Evolutionary conservation across 1,140 invertebrate species (phyloP).

Genomic region (Diorhabda sublineata): DNA sequence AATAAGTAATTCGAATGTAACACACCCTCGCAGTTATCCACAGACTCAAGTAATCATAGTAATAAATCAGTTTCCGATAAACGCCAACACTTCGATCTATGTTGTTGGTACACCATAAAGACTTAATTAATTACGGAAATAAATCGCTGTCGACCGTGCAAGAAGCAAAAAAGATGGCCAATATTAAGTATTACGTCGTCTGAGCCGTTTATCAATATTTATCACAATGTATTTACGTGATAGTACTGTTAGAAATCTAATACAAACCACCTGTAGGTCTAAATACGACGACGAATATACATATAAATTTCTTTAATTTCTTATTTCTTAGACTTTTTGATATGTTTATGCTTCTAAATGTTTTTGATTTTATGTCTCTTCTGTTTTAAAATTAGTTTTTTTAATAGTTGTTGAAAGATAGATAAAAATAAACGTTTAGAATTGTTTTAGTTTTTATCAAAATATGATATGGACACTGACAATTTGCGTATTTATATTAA

Average conservation of each 20-base stretch:
- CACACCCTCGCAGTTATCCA: background rate
- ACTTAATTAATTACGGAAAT: slow-evolving; percentile 27
- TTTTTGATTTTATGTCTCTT: too few species aligned
- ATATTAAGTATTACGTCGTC: slow-evolving; percentile 10
- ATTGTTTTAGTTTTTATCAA: too few species aligned
- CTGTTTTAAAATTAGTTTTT: too few species aligned
- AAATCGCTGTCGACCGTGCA: slow-evolving; percentile 20
- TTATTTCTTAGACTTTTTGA: too few species aligned
- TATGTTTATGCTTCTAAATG: too few species aligned
- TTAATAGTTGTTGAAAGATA: too few species aligned
- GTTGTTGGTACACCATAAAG: slow-evolving; percentile 11
- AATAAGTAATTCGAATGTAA: too few species aligned
- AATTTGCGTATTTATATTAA: too few species aligned
- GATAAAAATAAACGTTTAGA: too few species aligned
- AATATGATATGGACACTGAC: too few species aligned
- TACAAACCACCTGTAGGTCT: slow-evolving; percentile 23
- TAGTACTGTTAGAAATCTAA: slow-evolving; percentile 21
- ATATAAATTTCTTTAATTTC: too few species aligned
- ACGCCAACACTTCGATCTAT: slow-evolving; percentile 11
- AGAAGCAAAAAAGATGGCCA: slow-evolving; percentile 11
- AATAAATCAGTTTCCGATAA: slow-evolving; percentile 7
- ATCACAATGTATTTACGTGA: slow-evolving; percentile 24
- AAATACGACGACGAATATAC: too few species aligned
- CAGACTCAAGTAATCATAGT: background rate
- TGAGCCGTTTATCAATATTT: slow-evolving; percentile 22